Base-by-base conservation (phyloP, 2,113 vertebrate species). In the Rynchops niger region DNA sequence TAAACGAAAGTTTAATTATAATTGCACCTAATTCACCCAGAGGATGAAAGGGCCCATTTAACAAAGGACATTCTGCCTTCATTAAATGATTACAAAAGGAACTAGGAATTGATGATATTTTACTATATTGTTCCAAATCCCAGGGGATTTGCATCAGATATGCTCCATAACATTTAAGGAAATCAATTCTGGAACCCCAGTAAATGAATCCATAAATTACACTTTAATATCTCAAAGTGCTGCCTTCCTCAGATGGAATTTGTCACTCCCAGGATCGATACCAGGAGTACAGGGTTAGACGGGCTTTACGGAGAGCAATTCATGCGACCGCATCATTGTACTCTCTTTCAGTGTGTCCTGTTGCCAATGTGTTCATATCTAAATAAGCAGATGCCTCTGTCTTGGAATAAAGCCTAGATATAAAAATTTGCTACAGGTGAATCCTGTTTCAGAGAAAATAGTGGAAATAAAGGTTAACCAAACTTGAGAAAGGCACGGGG, bases 201-300 rank as follows among this genome's bases (percentile, higher is more conserved):
- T 91, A 95, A 95, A 95, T 79, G 92, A 96, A 93, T 92, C 61
- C 77, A 94, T 96, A 97, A 96, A 95, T 95, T 95, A 94, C 72
- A 69, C 91, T 91, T 94, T 82, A 97, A 89, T 93, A 96, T 70
- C 77, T 96, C 52, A 74, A 93, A 94, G 80, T 93, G 89, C 90
- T 92, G 49, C 94, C 56, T 92, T 91, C 38, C 22, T 95, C 62
- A 72, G 73, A 74, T 38, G 59, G 94, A 93, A 95, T 88, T 90
- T 96, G 96, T 94, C 90, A 88, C 47, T 95, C 55, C 15, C 63
- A 70, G 84, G 74, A 96, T 96, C 90, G 2, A 95, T 95, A 82
- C 3, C 1, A 49, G 50, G 36, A 91, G 56, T 25, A 61, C 36
- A 82, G 80, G 47, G 71, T 85, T 83, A 95, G 72, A 62, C 0